Evolutionary conservation across 2,797 vertebrate genomes (phyloP).

Genomic region (Artibeus jamaicensis): DNA sequence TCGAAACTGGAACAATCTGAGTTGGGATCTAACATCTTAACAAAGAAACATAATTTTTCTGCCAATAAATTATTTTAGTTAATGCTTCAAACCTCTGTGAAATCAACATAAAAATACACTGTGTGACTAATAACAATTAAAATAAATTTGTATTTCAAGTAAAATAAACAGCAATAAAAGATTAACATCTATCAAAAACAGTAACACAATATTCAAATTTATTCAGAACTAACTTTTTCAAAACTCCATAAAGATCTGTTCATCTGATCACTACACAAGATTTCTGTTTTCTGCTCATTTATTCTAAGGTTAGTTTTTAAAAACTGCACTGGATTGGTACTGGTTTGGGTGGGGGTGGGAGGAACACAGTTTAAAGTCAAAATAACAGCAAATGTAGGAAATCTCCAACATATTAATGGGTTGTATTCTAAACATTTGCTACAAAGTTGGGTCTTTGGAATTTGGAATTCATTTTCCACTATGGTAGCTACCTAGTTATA

Average conservation of each 20-base stretch:
- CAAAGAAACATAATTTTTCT: slow-evolving; percentile 33
- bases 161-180: slow-evolving; percentile 35
- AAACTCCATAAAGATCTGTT: background rate
- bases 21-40: background rate
- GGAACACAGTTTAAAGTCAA: background rate
- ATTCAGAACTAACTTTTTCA: slow-evolving; percentile 31
- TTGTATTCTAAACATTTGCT: slow-evolving; percentile 2
- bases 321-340: background rate
- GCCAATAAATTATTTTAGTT: slow-evolving; percentile 32
- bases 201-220: slow-evolving; percentile 5
- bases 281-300: slow-evolving; percentile 10
- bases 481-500: background rate
- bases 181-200: slow-evolving; percentile 23
- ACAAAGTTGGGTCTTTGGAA: background rate
- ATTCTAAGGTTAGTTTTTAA: background rate
- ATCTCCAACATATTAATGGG: background rate
- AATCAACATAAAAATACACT: slow-evolving; percentile 12
- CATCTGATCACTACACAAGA: background rate
- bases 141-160: slow-evolving; percentile 50
- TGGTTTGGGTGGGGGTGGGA: background rate
- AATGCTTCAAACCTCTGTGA: slow-evolving; percentile 7
- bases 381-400: background rate
- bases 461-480: background rate
- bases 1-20: background rate
- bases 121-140: slow-evolving; percentile 24